Base-by-base conservation (phyloP, 2,888 invertebrate species). In the Acrocera orbiculus region DNA sequence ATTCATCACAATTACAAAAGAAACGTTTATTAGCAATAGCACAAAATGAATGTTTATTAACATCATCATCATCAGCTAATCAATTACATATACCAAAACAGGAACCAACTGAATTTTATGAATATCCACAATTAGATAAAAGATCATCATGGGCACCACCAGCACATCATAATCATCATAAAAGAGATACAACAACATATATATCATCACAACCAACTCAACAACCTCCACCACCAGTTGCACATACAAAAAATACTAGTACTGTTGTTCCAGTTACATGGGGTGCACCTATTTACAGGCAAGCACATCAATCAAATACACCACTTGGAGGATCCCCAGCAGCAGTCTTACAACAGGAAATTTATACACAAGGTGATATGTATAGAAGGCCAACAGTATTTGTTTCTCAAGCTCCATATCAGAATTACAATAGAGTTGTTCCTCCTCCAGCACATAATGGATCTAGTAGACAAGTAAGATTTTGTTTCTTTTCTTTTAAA, bases 11-110 rank as follows among this genome's bases (percentile, higher is more conserved):
- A 54, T 81, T 82, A 33, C 86, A 89, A 62, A 89, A 89, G 70
- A 89, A 89, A 57, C 70, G 87, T 17, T 64, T 89, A 34, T 61
- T 89, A 41, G 86, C 86, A 34, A 83, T 89, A 62, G 85, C 83
- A 35, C 85, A 86, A 51, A 76, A 73, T 13, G 77, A 79, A 47
- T 75, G 74, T 48, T 67, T 68, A 56, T 59, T 71, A 50, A 70
- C 73, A 45, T 69, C 75, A 48, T 34, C 40, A 19, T 36, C 41
- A 7, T 36, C 35, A 16, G 28, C 29, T 6, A 16, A 44, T 42
- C 48, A 58, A 44, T 53, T 58, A 32, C 59, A 59, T 40, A 48
- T 60, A 39, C 59, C 60, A 19, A 61, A 61, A 43, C 61, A 61
- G 45, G 61, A 61, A 38, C 61, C 61, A 30, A 44, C 51, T 4